These are phyloP conservation scores for Enteromius thamalakanensis DNA, from an alignment of 2,797 vertebrate genomes.

Conservation along the genomic window DNA sequence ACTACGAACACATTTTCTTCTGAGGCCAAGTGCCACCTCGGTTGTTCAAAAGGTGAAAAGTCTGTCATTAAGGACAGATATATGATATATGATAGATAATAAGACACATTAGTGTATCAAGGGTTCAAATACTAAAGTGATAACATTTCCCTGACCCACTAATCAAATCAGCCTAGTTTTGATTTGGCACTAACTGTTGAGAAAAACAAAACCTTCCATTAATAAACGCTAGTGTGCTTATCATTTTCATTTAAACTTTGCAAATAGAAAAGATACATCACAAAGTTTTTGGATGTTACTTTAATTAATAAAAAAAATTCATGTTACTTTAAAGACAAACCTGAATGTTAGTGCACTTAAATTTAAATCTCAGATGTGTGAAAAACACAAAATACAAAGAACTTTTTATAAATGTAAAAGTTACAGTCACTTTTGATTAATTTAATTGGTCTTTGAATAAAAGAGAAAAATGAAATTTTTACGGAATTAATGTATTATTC, in stretches of 20 bases:
- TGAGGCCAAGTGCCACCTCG: not conserved
- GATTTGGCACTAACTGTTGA: not conserved
- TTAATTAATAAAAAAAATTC: too few species aligned
- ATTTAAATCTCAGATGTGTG: too few species aligned
- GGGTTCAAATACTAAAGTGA: not conserved
- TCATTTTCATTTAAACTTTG: not conserved
- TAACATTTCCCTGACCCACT: conserved; percentile 1
- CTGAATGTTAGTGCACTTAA: not conserved
- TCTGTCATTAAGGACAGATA: conserved; percentile 5
- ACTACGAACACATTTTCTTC: not conserved
- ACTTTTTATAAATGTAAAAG: not conserved
- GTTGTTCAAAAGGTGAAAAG: conserved; percentile 24
- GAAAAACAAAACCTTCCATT: not conserved
- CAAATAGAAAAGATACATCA: not conserved
- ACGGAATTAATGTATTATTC: not conserved
- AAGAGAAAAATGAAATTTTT: not conserved
- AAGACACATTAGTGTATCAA: not conserved
- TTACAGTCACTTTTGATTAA: not conserved
- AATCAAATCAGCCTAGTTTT: not conserved
- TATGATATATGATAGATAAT: conserved; percentile 6
- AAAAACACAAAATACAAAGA: not conserved
- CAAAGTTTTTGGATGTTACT: not conserved
- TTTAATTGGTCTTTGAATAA: not conserved
- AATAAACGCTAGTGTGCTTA: not conserved
- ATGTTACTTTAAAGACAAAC: too few species aligned